Evolutionary conservation across 2,113 vertebrate species (phyloP).

Genomic region (Nycticorax nycticorax): DNA sequence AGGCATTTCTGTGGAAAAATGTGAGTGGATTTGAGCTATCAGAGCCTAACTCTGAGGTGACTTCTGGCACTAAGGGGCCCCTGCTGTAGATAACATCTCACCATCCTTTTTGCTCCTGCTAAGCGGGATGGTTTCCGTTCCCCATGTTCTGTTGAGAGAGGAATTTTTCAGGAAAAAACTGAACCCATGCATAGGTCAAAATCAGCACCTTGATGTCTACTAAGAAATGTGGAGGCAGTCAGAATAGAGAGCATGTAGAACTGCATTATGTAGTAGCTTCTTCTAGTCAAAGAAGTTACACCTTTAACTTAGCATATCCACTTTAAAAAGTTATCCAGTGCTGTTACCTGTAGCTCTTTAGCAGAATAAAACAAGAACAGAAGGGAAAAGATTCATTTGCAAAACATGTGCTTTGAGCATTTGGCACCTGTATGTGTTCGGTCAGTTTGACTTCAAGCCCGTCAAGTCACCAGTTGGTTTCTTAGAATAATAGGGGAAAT

Average conservation of each 20-base stretch:
- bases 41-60: not conserved
- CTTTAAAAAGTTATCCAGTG: not conserved
- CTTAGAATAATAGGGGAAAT: not conserved
- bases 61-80: not conserved
- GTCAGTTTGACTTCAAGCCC: not conserved
- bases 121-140: not conserved
- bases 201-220: not conserved
- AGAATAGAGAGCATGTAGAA: not conserved
- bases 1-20: not conserved
- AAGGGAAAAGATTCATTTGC: not conserved
- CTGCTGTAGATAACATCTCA: not conserved
- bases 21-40: not conserved
- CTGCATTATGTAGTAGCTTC: not conserved
- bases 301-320: not conserved
- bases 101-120: not conserved
- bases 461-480: not conserved
- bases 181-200: not conserved
- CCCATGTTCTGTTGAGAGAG: not conserved
- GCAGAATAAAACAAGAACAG: not conserved
- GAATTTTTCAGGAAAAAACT: not conserved
- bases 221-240: not conserved
- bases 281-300: not conserved
- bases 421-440: not conserved
- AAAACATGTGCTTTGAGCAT: not conserved
- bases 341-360: not conserved